Evolutionary conservation across 1,140 invertebrate genomes (phyloP), one percentile per base, ranked within the genome.

Genomic region (Pseudomyrmex flavicornis): DNA sequence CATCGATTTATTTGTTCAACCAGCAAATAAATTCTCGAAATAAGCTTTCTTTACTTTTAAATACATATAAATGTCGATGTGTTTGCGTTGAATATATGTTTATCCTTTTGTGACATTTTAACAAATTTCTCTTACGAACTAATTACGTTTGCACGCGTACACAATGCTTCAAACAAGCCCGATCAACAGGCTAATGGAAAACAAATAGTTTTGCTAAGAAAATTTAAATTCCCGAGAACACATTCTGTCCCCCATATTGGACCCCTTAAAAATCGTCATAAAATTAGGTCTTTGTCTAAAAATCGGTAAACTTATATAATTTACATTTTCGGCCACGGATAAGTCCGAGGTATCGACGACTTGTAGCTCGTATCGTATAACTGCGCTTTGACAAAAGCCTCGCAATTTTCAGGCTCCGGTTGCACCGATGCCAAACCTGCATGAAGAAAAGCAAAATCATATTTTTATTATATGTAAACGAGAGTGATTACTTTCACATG

Each of bases 371-470:
- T 95, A 92, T 97, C 96, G 92, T 98, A 98, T 93, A 97, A 96
- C 92, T 98, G 97, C 12, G 96, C 96, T 92, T 96, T 96, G 85
- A 98, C 96, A 90, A 98, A 98, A 82, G 95, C 95, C 88, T 96
- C 94, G 91, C 96, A 97, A 92, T 98, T 95, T 61, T 95, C 89
- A 9, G 98, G 98, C 94, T 98, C 95, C 3, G 98, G 98, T 90
- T 96, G 95, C 9, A 98, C 95, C 2, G 96, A 96, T 63, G 97
- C 97, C 63, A 97, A 94, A 46, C 95, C 97, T 98, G 93, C 13
- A 94, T 93, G 79, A 62, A 75, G 35, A 65, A 83, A 74, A 82
- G 44, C 35, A 35, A 35, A 35, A 35, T 0, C 26, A 3, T 26
- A 0, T 35, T 35, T 35, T 35, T 35, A 35, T 35, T 35, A 7